A percentile compares a stretch with the other conserved stretches of the same genome.
These are phyloP conservation scores for Heterodera carotae DNA, from an alignment of 1,140 invertebrate genomes.

Conservation along the genomic window DNA sequence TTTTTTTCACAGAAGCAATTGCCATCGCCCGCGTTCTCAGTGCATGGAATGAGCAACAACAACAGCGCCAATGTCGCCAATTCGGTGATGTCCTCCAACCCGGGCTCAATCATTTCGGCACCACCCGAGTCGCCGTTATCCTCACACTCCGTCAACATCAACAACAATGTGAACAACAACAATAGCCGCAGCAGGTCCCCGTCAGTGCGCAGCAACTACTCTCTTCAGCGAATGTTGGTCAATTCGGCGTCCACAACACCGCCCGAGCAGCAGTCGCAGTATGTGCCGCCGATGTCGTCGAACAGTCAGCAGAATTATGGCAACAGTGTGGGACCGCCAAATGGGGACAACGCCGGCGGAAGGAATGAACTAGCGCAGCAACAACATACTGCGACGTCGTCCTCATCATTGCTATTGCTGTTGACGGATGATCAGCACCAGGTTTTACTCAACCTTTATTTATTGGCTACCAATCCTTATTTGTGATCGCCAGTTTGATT, in stretches of 20 bases:
- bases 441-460: no score
- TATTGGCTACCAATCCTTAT: no score
- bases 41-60: constrained; percentile 7
- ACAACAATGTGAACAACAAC: constrained; percentile 7
- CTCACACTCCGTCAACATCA: constrained; percentile 6
- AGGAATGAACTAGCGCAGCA: not conserved
- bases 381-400: no score
- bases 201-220: constrained; percentile 11
- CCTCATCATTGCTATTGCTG: not conserved
- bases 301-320: constrained; percentile 8
- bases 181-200: constrained; percentile 3
- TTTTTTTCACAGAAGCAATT: not conserved
- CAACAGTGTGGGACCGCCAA: not conserved
- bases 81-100: constrained; percentile 22
- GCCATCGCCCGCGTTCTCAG: constrained; percentile 11
- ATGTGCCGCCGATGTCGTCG: not conserved
- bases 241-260: constrained; percentile 12
- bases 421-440: not conserved
- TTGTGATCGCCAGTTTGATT: no score
- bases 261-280: constrained; percentile 6
- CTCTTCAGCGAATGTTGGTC: constrained; percentile 10
- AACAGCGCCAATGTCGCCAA: not conserved
- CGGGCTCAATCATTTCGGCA: constrained; percentile 31
- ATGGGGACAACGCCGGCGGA: not conserved
- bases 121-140: constrained; percentile 28